Evolutionary conservation across 2,797 vertebrate genomes (phyloP), one percentile per base, ranked within the genome.

Genomic region (Sebastes paucispinis): DNA sequence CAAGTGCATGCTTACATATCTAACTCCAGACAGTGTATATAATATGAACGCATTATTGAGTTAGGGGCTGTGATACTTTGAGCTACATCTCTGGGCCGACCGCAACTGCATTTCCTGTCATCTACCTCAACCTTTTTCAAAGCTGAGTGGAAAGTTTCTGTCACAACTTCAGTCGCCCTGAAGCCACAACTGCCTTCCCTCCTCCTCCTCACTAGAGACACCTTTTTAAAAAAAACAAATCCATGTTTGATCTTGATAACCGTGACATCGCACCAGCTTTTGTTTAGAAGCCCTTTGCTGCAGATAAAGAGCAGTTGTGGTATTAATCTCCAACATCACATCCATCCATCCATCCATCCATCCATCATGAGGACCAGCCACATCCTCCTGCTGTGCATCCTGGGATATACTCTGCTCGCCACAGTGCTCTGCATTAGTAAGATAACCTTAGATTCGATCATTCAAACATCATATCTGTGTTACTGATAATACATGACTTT

Each of bases 371-470:
- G 20, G 22, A 52, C 74, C 24, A 1, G 5, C 18, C n/a, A 18
- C 16, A 0, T 91, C 79, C 47, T 94, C 2, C 86, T 94, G 78
- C 77, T 93, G 7, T 86, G 85, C 80, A 13, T 92, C 69, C 47
- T 93, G 69, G 92, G 79, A 69, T 76, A 79, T 6, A 71, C 63
- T 0, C 76, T 91, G 77, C 11, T 93, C 0, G 34, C 85, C 52
- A 5, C 73, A 0, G 82, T 50, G 20, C 2, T 32, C 79, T 82
- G 90, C 88, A 62, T 0, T 32, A 63, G 92, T 94, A 75, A 91
- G 89, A 55, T 6, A 2, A 12, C 5, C 3, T 25, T 0, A 1
- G 0, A 3, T n/a, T n/a, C 8, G 1, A 47, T 20, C 1, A 1
- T 71, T 55, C 13, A 2, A 2, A 0, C 2, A 1, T 10, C 32